A percentile compares a stretch with the other conserved stretches of the same genome.
These are phyloP conservation scores for Mohoua ochrocephala DNA, from an alignment of 2,113 vertebrate genomes.

Conservation along the genomic window DNA sequence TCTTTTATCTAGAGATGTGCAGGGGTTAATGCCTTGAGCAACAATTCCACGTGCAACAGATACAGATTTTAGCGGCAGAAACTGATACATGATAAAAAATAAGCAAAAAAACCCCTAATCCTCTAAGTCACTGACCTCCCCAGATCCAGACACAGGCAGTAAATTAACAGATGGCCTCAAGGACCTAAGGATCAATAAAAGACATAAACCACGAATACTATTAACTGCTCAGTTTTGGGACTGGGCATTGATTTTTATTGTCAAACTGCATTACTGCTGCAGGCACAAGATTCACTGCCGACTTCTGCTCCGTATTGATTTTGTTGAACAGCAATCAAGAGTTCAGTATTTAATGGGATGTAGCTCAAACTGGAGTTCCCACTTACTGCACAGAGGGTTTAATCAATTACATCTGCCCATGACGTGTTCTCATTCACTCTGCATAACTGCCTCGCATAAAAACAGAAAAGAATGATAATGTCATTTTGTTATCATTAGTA, in stretches of 20 bases:
- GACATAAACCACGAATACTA: not conserved
- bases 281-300: not conserved
- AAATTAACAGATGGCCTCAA: not conserved
- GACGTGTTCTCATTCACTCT: not conserved
- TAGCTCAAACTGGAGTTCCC: not conserved
- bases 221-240: not conserved
- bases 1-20: not conserved
- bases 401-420: not conserved
- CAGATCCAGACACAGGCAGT: not conserved
- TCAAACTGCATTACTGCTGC: not conserved
- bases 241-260: not conserved
- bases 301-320: conserved; percentile 7
- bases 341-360: not conserved
- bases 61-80: not conserved
- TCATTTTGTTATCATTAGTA: not conserved
- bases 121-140: not conserved
- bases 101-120: not conserved
- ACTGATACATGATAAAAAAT: not conserved
- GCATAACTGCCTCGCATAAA: not conserved
- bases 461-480: not conserved
- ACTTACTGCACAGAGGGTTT: not conserved
- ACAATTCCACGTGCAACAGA: not conserved
- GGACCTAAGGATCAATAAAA: not conserved
- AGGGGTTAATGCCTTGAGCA: not conserved
- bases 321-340: not conserved